phyloP scores from a whole-genome alignment of 2,797 vertebrate species.

The Numenius phaeopus region DNA sequence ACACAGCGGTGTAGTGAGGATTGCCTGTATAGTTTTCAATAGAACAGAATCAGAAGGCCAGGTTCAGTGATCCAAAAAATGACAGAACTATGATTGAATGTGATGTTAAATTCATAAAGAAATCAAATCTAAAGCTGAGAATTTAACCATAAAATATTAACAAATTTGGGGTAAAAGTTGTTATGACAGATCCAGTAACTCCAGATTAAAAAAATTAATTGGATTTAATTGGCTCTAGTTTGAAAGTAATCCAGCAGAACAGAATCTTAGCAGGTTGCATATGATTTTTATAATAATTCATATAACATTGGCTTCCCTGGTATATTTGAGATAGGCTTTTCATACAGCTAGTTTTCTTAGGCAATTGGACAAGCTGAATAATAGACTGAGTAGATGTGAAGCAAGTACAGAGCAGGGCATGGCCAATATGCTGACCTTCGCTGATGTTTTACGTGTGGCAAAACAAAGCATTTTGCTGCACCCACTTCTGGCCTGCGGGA shows the following conservation, averaged over 20 bases:
- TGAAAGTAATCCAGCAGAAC: neutral
- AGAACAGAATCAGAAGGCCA: neutral
- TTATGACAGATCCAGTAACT: neutral
- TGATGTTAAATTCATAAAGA: neutral
- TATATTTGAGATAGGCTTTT: neutral
- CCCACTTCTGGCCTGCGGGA: neutral
- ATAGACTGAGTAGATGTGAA: neutral
- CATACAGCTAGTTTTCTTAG: neutral
- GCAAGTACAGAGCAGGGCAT: neutral
- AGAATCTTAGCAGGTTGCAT: neutral
- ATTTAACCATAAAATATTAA: neutral
- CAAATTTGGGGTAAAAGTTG: neutral
- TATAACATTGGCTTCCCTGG: neutral
- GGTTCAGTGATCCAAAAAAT: neutral
- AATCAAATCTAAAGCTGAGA: neutral
- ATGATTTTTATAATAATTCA: neutral
- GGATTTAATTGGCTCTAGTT: neutral
- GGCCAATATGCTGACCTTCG: fast-evolving
- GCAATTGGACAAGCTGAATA: neutral
- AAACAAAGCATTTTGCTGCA: neutral
- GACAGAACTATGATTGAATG: neutral
- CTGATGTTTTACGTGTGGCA: fast-evolving
- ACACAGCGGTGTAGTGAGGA: neutral
- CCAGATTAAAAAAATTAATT: fast-evolving
- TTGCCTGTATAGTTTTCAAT: neutral